Conservation (phyloP, 1,140 invertebrate species). For the Hylyphantes graminicola region DNA sequence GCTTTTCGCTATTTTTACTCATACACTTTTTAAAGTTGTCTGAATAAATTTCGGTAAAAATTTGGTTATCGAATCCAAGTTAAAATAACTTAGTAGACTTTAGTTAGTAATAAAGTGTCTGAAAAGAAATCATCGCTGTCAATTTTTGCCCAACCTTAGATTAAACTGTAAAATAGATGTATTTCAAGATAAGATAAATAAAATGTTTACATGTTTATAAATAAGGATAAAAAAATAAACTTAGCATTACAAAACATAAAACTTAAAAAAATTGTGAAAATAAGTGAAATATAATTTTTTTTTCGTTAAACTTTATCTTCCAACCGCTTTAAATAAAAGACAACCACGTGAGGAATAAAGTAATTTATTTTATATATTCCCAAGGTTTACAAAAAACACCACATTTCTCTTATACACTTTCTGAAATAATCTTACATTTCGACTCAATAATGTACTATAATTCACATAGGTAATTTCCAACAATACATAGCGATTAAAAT, state of each 20-base stretch:
- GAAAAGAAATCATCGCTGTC: neutral
- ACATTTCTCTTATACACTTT: too few relatives aligned
- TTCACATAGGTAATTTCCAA: conserved; percentile 17
- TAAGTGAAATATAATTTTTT: neutral
- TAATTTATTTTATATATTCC: neutral
- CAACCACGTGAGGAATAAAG: neutral
- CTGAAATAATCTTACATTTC: too few relatives aligned
- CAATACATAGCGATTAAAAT: conserved; percentile 23
- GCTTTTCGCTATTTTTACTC: too few relatives aligned
- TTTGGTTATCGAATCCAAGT: too few relatives aligned
- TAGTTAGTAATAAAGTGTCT: too few relatives aligned
- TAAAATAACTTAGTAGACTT: too few relatives aligned
- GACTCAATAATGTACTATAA: neutral
- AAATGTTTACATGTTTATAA: too few relatives aligned
- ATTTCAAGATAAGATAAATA: neutral
- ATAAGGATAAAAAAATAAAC: neutral
- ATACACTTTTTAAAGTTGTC: too few relatives aligned
- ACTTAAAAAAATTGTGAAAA: neutral
- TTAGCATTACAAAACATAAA: too few relatives aligned
- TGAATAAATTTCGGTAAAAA: too few relatives aligned
- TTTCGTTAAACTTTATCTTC: too few relatives aligned
- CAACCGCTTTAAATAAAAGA: neutral
- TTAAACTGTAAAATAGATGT: neutral
- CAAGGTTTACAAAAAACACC: conserved; percentile 25
- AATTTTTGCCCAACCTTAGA: neutral